Percentiles rank a stretch among this genome's conserved stretches.
Evolutionary conservation across 2,888 invertebrate genomes (phyloP).

Genomic region (Archaeoteleia sp.): DNA sequence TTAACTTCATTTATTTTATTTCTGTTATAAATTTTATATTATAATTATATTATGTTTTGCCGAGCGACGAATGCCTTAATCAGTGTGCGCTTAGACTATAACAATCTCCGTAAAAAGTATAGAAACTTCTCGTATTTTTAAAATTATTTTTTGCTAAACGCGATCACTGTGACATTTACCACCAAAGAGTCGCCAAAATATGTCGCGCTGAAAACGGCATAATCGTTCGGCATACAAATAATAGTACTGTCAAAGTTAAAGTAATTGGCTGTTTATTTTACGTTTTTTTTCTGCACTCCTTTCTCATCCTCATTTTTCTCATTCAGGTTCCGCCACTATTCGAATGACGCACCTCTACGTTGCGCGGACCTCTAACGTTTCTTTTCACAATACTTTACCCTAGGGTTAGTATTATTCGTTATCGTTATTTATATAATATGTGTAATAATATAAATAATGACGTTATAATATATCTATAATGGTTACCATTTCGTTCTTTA

Average conservation of each 20-base stretch:
- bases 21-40: slow-evolving; percentile 75
- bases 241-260: slow-evolving; percentile 74
- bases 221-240: slow-evolving; percentile 75
- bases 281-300: slow-evolving; percentile 44
- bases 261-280: slow-evolving; percentile 73
- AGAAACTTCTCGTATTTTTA: slow-evolving; percentile 71
- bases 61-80: slow-evolving; percentile 75
- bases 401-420: slow-evolving; percentile 67
- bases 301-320: slow-evolving; percentile 47
- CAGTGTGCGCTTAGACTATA: slow-evolving; percentile 75
- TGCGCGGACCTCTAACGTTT: slow-evolving; percentile 50
- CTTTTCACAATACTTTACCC: slow-evolving; percentile 65
- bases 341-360: slow-evolving; percentile 43
- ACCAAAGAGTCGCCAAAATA: slow-evolving; percentile 73
- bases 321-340: slow-evolving; percentile 45
- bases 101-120: slow-evolving; percentile 75
- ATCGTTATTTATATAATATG: slow-evolving; percentile 72
- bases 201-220: slow-evolving; percentile 74
- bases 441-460: slow-evolving; percentile 74
- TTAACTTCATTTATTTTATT: slow-evolving; percentile 75
- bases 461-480: slow-evolving; percentile 72
- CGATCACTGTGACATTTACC: slow-evolving; percentile 63
- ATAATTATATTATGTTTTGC: slow-evolving; percentile 74
- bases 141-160: slow-evolving; percentile 59
- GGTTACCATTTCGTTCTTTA: slow-evolving; percentile 70